These are phyloP conservation scores for Rhyacichthys aspro DNA, from an alignment of 2,797 vertebrate genomes.

Conservation along the genomic window DNA sequence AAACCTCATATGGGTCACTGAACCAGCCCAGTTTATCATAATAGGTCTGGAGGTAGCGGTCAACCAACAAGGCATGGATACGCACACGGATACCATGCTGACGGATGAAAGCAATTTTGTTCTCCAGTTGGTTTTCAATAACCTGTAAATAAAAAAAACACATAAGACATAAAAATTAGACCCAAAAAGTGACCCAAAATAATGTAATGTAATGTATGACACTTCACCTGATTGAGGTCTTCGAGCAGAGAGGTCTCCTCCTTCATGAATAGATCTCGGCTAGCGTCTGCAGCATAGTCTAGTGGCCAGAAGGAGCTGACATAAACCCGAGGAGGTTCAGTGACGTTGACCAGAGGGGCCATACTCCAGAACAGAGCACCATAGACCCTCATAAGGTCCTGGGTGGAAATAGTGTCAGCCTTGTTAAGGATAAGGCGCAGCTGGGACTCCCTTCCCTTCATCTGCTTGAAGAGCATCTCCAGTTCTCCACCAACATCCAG, in stretches of 20 bases:
- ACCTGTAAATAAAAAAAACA: conserved; percentile 76
- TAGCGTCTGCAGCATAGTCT: conserved; percentile 90
- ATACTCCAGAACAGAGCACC: conserved; percentile 98
- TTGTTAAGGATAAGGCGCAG: conserved; percentile 98
- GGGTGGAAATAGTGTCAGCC: conserved; percentile 91
- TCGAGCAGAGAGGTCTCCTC: conserved; percentile 96
- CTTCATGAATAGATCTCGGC: conserved; percentile 89
- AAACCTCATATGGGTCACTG: conserved; percentile 88
- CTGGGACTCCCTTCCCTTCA: conserved; percentile 97
- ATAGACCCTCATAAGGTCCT: conserved; percentile 97
- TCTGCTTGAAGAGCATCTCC: conserved; percentile 93
- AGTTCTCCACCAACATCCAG: conserved; percentile 94
- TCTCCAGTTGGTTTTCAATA: conserved; percentile 97
- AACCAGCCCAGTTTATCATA: conserved; percentile 97
- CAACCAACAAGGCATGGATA: conserved; percentile 94
- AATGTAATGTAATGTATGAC: background rate
- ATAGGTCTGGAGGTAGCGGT: conserved; percentile 96
- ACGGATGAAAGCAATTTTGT: conserved; percentile 98
- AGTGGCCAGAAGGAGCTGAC: conserved; percentile 98
- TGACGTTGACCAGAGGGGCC: conserved; percentile 95
- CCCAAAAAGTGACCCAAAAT: background rate
- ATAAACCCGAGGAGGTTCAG: conserved; percentile 93
- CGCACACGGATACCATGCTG: conserved; percentile 96
- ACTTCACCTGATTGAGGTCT: conserved; percentile 89
- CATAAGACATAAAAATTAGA: background rate